Conservation (phyloP, 2,888 invertebrate species). For the Scaptomyza parva region DNA sequence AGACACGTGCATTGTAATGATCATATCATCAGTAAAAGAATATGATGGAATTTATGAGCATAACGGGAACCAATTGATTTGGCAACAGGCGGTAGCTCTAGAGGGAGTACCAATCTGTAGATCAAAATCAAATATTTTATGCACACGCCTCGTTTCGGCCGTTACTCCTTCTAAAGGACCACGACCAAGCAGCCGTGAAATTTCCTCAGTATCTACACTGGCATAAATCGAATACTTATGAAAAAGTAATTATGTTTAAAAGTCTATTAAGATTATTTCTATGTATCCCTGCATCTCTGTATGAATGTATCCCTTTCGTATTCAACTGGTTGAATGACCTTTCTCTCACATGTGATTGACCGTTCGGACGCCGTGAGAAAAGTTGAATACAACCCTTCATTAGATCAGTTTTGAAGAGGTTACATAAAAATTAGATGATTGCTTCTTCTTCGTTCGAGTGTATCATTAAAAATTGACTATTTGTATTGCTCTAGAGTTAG, state of each 20-base stretch:
- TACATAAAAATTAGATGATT: conserved; percentile 69
- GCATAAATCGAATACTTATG: conserved; percentile 64
- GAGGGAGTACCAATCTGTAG: conserved; percentile 49
- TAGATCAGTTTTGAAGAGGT: conserved; percentile 63
- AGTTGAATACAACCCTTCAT: conserved; percentile 61
- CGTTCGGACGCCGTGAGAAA: conserved; percentile 63
- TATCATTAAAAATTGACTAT: conserved; percentile 73
- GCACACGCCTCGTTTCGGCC: conserved; percentile 65
- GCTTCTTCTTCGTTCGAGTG: conserved; percentile 61
- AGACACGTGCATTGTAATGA: conserved; percentile 67
- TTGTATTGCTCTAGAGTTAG: conserved; percentile 50
- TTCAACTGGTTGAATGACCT: conserved; percentile 69
- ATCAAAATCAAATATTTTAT: conserved; percentile 70
- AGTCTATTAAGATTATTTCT: conserved; percentile 3
- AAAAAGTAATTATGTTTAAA: conserved; percentile 63
- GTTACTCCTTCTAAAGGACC: conserved; percentile 33
- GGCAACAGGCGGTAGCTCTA: conserved; percentile 27
- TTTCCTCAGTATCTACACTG: conserved; percentile 33
- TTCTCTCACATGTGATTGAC: conserved; percentile 56
- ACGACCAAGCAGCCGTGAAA: conserved; percentile 72
- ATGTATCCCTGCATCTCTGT: too few species aligned
- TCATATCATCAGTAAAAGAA: conserved; percentile 59
- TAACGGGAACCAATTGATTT: conserved; percentile 72
- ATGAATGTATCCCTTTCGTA: conserved; percentile 30
- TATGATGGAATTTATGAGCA: conserved; percentile 40